These are phyloP conservation scores for Bombus affinis DNA, from an alignment of 1,140 invertebrate genomes.

Conservation along the genomic window DNA sequence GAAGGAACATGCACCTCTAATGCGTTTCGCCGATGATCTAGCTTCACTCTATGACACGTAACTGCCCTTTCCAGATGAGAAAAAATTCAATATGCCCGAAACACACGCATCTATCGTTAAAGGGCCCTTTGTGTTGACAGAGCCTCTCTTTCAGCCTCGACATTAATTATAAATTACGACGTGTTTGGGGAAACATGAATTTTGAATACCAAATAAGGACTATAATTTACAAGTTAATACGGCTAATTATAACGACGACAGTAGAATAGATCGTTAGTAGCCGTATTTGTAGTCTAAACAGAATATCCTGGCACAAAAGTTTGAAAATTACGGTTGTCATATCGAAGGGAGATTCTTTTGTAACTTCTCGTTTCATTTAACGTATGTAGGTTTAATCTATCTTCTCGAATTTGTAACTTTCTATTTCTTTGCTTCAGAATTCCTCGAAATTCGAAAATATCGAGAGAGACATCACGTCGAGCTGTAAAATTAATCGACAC, in stretches of 20 bases:
- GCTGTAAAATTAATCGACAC: no score
- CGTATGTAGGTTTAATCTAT: no score
- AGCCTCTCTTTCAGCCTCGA: background rate
- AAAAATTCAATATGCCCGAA: slow-evolving; percentile 6
- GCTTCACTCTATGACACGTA: slow-evolving; percentile 45
- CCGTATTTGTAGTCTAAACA: no score
- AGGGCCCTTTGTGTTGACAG: background rate
- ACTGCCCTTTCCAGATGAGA: background rate
- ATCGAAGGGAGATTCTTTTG: no score
- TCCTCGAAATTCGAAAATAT: no score
- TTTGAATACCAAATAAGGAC: background rate
- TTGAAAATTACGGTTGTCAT: no score
- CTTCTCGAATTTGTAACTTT: no score
- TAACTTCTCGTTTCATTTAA: no score
- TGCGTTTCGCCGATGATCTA: slow-evolving; percentile 57
- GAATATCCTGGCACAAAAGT: no score
- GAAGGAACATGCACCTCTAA: slow-evolving; percentile 43
- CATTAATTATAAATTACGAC: slow-evolving; percentile 6
- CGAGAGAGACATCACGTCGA: no score
- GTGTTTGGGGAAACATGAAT: background rate
- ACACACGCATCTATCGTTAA: slow-evolving; percentile 9
- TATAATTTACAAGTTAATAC: background rate
- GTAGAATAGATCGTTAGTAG: background rate
- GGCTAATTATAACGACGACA: background rate
- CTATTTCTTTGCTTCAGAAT: no score